These are phyloP conservation scores for Stigmatopora nigra DNA, from an alignment of 2,113 vertebrate species.

Conservation along the genomic window DNA sequence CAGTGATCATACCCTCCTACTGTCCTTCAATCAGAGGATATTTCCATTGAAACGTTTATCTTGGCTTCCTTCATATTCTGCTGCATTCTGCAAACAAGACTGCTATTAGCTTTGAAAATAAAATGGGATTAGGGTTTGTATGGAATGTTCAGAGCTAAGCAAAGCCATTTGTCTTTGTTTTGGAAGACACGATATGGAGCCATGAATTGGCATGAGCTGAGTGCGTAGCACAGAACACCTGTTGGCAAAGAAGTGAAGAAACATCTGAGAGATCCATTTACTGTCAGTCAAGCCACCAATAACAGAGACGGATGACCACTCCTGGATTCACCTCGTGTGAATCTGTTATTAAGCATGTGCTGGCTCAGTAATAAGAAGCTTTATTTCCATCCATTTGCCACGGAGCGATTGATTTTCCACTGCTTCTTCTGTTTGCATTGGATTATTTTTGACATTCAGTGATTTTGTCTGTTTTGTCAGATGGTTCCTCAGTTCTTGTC, in stretches of 20 bases:
- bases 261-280: constrained; percentile 6
- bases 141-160: neutral
- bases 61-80: constrained; percentile 1
- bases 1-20: neutral
- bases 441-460: neutral
- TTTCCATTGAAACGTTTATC: neutral
- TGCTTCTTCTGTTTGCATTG: neutral
- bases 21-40: neutral
- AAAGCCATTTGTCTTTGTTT: constrained; percentile 4
- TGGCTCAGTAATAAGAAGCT: neutral
- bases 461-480: neutral
- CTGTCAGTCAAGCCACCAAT: constrained; percentile 1
- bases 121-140: neutral
- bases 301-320: constrained; percentile 1
- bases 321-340: neutral
- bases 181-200: neutral
- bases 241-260: neutral
- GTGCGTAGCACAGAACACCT: neutral
- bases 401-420: constrained; percentile 5
- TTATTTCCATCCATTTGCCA: constrained; percentile 4
- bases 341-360: neutral
- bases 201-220: neutral
- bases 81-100: neutral
- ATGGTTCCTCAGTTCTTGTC: neutral
- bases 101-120: neutral